A percentile compares a stretch with the other conserved stretches of the same genome.
Conservation (phyloP, 2,797 vertebrate genomes). For the Gallirallus australis region DNA sequence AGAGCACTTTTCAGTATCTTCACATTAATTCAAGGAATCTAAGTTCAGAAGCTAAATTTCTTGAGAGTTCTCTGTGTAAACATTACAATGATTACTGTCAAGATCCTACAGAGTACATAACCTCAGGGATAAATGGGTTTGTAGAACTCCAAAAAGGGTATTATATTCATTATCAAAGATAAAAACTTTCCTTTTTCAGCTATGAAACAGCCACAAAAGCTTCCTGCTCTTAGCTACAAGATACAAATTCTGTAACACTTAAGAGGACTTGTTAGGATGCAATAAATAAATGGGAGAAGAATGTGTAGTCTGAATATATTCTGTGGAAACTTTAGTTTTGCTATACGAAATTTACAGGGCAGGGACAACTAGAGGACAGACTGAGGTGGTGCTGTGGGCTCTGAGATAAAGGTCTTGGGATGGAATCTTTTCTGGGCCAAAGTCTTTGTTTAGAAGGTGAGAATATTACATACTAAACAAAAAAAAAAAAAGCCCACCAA, state of each 20-base stretch:
- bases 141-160: not conserved
- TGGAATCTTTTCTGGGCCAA: not conserved
- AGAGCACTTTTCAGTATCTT: not conserved
- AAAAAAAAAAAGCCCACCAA: not conserved
- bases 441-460: not conserved
- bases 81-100: not conserved
- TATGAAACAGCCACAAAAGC: not conserved
- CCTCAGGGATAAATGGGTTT: not conserved
- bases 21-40: not conserved
- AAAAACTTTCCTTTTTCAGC: not conserved
- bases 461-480: not conserved
- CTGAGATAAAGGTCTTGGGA: not conserved
- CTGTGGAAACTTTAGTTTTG: not conserved
- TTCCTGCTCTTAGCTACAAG: not conserved
- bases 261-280: not conserved
- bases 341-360: not conserved
- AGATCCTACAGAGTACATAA: not conserved
- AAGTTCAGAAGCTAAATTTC: constrained; percentile 14
- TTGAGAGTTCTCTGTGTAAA: not conserved
- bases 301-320: not conserved
- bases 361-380: not conserved
- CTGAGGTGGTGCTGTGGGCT: not conserved
- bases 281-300: not conserved
- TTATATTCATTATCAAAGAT: not conserved
- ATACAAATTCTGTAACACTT: not conserved